phyloP scores from a whole-genome alignment of 2,888 invertebrate species.

The Chelonus formosanus region DNA sequence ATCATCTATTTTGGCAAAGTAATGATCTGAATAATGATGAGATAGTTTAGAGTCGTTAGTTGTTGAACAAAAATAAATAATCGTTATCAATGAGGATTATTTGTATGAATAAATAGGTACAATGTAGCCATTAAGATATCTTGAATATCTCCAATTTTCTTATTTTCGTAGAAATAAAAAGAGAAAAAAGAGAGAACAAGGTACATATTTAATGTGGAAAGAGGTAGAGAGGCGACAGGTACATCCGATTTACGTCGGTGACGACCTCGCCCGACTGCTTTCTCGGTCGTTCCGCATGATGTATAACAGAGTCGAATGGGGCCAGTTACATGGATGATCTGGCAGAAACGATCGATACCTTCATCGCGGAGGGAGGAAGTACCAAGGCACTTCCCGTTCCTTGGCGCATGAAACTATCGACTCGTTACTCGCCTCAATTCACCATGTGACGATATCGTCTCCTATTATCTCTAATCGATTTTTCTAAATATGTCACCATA shows the following conservation, averaged over 20 bases:
- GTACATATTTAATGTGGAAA: slow-evolving; percentile 29
- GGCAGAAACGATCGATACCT: slow-evolving; percentile 46
- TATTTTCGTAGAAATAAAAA: background rate
- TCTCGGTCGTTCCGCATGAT: slow-evolving; percentile 37
- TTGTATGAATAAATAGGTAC: too few species aligned
- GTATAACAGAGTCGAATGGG: slow-evolving; percentile 43
- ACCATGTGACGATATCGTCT: slow-evolving; percentile 12
- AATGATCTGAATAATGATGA: too few species aligned
- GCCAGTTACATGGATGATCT: slow-evolving; percentile 48
- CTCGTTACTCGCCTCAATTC: slow-evolving; percentile 32
- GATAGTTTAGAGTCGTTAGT: too few species aligned
- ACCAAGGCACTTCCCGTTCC: slow-evolving; percentile 42
- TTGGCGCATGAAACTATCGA: slow-evolving; percentile 31
- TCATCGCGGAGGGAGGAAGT: slow-evolving; percentile 33
- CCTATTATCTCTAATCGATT: slow-evolving; percentile 25
- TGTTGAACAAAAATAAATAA: too few species aligned
- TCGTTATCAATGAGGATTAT: too few species aligned
- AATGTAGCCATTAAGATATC: too few species aligned
- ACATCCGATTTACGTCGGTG: slow-evolving; percentile 34
- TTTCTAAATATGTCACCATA: slow-evolving; percentile 23
- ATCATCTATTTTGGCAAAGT: too few species aligned
- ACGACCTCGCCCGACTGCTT: slow-evolving; percentile 32
- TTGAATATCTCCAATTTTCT: too few species aligned
- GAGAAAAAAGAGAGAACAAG: background rate
- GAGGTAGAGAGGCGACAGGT: slow-evolving; percentile 29